Evolutionary conservation across 2,113 vertebrate species (phyloP).

Genomic region (Neogobius melanostomus): DNA sequence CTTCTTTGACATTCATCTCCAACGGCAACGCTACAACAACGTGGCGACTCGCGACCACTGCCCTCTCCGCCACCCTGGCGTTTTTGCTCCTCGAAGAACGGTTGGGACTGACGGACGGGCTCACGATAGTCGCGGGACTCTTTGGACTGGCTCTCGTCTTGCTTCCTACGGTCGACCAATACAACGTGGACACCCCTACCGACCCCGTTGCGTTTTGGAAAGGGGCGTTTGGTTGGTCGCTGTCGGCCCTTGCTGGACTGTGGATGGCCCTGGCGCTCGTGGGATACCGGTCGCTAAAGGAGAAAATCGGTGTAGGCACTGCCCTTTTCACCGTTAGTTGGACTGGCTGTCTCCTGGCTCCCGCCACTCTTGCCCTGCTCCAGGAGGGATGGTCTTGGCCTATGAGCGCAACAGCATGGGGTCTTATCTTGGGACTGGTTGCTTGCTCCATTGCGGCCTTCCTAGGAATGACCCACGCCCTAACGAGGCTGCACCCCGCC

Average conservation of each 20-base stretch:
- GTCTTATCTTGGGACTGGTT: slow-evolving; percentile 81
- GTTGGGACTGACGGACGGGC: slow-evolving; percentile 81
- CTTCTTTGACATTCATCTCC: slow-evolving; percentile 87
- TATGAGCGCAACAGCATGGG: slow-evolving; percentile 80
- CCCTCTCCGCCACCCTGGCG: slow-evolving; percentile 87
- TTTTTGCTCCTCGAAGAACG: slow-evolving; percentile 92
- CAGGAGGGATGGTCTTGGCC: slow-evolving; percentile 83
- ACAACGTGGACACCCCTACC: slow-evolving; percentile 40
- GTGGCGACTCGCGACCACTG: slow-evolving; percentile 91
- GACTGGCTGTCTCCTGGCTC: slow-evolving; percentile 86
- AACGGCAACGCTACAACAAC: slow-evolving; percentile 85
- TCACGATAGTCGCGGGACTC: slow-evolving; percentile 82
- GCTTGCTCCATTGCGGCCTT: slow-evolving; percentile 88
- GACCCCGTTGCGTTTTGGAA: slow-evolving; percentile 83
- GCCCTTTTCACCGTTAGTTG: slow-evolving; percentile 93
- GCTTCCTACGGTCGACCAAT: slow-evolving; percentile 85
- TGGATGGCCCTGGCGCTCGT: slow-evolving; percentile 92
- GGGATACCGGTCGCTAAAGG: slow-evolving; percentile 91
- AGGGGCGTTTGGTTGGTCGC: slow-evolving; percentile 91
- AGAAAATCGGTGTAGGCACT: slow-evolving; percentile 88
- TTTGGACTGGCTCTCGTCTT: slow-evolving; percentile 87
- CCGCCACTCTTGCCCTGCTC: slow-evolving; percentile 84
- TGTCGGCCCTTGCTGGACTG: slow-evolving; percentile 87
- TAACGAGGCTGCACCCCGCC: slow-evolving; percentile 89
- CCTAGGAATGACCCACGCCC: slow-evolving; percentile 87